Evolutionary conservation across 2,888 invertebrate genomes (phyloP), one percentile per base, ranked within the genome.

Genomic region (Cryptophagus acutangulus): DNA sequence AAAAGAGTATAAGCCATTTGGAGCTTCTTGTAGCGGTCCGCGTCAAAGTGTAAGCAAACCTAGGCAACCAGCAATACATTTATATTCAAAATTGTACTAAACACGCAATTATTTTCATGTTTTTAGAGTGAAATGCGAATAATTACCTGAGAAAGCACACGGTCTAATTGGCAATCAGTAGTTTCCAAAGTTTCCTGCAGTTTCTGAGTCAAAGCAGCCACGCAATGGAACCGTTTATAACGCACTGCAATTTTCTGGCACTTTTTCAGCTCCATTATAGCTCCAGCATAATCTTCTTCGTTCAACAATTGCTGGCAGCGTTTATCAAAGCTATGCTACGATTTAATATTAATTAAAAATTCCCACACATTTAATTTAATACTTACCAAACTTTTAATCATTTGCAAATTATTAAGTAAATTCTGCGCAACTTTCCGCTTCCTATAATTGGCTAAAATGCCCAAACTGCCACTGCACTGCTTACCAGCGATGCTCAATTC

Each of bases 151-250:
- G 90, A 81, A 8, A 96, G 72, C 1, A 92, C 90, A 0, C 82
- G 79, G 61, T 96, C 95, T 28, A 96, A 65, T 55, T 91, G 89
- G 50, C 92, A 89, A 62, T 96, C 95, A 0, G 92, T 89, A 73
- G 90, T 79, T 45, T 88, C 86, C 38, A 95, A 69, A 0, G 91
- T 93, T 63, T 95, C 94, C 65, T 93, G 91, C 0, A 96, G 71
- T 60, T 94, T 86, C 9, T 83, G 80, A 9, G 83, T 82, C 20
- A 96, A 70, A 44, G 92, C 91, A 29, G 89, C 84, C 28, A 96
- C 90, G 59, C 95, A 94, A n/a, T 80, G 81, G 59, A 87, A 96
- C 62, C 95, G 89, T 57, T 82, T 83, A 61, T 90, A 90, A 26
- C 81, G 84, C 0, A 79, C 77, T 0, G 94, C 92, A 0, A 87